Conservation (phyloP, 2,888 invertebrate species). For the Lepidochrysops patricia region DNA sequence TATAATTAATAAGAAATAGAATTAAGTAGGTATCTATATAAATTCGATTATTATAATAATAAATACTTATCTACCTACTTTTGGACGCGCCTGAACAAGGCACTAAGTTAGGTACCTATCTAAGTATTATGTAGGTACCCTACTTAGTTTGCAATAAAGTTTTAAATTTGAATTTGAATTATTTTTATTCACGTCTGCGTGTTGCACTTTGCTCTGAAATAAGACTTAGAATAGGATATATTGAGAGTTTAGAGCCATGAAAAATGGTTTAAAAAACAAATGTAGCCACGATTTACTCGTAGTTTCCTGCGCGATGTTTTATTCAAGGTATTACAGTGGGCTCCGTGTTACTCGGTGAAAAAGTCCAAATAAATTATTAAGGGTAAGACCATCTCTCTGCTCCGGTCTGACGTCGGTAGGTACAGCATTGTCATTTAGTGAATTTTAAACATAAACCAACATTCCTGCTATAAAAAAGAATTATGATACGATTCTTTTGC, state of each 20-base stretch:
- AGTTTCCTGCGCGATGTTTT: constrained; percentile 46
- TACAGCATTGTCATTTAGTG: constrained; percentile 14
- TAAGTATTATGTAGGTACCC: no score
- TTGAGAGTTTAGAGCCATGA: background rate
- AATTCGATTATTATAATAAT: no score
- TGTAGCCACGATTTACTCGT: constrained; percentile 38
- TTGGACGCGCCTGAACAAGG: no score
- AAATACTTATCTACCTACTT: no score
- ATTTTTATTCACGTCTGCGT: background rate
- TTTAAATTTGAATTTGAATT: no score
- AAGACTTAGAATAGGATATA: background rate
- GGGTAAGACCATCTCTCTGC: constrained; percentile 54
- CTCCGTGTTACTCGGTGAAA: constrained; percentile 53
- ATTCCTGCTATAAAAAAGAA: background rate
- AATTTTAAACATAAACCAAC: constrained; percentile 1
- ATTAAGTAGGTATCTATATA: no score
- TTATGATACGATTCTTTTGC: background rate
- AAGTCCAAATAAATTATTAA: constrained; percentile 60
- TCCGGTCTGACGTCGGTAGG: constrained; percentile 19
- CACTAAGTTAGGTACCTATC: no score
- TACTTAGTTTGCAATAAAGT: no score
- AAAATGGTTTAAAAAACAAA: constrained; percentile 2
- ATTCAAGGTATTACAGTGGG: constrained; percentile 58
- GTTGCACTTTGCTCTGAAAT: background rate
- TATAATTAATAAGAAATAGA: no score